Evolutionary conservation across 2,797 vertebrate species (phyloP), one percentile per base, ranked within the genome.

Genomic region (Thaleichthys pacificus): DNA sequence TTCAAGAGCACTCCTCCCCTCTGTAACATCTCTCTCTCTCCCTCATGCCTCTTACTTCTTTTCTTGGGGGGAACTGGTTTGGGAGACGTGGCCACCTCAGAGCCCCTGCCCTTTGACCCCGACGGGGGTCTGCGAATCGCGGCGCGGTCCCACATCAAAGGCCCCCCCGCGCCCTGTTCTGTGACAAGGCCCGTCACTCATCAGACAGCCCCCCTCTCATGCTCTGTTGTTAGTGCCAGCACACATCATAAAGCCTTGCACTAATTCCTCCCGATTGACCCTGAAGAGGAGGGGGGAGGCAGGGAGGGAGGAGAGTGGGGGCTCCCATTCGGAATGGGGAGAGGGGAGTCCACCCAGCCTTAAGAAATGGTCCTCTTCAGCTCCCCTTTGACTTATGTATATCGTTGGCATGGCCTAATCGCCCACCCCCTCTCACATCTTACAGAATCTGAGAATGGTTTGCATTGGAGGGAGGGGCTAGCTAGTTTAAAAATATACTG

Each of bases 141-240:
- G 79, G 68, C 32, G 49, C 71, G 74, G 72, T 70, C 65, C 51
- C 58, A 89, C 84, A 84, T 87, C 85, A 89, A 87, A 89, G 86
- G 47, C 58, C 21, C 22, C 66, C 66, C 76, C 17, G 35, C 76
- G 72, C 70, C 42, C 69, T 42, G 78, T 62, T 54, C 76, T 69
- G 65, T 79, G 77, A 83, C 80, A 77, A 74, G 70, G 69, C 74
- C 71, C 26, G 68, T 83, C 78, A 78, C 72, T 83, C 70, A 66
- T 68, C 62, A 70, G 60, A 58, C 12, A n/a, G 57, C 32, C 61
- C 67, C 5, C 56, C 35, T 54, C 66, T 68, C 60, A 72, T 73
- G 74, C 74, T 71, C 67, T 66, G 66, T 71, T 72, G 22, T 79
- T 76, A 82, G 76, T 75, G 72, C 70, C 74, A 72, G 74, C 51